Evolutionary conservation across 1,140 invertebrate species (phyloP).

Genomic region (Nymphalis io): DNA sequence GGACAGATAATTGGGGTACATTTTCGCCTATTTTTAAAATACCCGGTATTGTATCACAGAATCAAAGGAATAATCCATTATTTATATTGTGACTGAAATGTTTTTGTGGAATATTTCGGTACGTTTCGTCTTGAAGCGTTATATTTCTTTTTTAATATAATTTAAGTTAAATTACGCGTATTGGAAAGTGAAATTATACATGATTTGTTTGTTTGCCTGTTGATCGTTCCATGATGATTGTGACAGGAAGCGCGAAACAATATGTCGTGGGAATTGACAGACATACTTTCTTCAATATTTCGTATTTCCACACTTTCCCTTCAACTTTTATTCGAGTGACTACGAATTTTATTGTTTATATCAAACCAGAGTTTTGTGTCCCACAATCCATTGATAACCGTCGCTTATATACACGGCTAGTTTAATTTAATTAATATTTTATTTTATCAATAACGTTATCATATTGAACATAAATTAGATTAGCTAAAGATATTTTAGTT

Average conservation of each 20-base stretch:
- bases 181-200: not conserved
- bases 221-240: not conserved
- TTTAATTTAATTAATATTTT: too few relatives aligned
- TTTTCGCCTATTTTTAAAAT: constrained; percentile 57
- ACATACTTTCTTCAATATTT: not conserved
- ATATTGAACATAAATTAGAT: too few relatives aligned
- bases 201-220: not conserved
- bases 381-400: too few relatives aligned
- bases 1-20: constrained; percentile 66
- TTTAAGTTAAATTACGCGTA: too few relatives aligned
- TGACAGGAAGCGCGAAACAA: not conserved
- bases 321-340: not conserved
- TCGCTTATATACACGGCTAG: too few relatives aligned
- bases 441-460: too few relatives aligned
- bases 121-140: too few relatives aligned
- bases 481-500: too few relatives aligned
- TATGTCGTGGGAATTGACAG: not conserved
- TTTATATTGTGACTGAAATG: too few relatives aligned
- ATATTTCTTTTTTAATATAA: too few relatives aligned
- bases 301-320: not conserved
- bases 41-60: constrained; percentile 16
- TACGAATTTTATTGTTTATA: too few relatives aligned
- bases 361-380: not conserved
- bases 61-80: not conserved
- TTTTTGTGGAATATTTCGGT: too few relatives aligned